Base-by-base conservation (phyloP, 2,888 invertebrate species). In the Oscheius myriophilus region DNA sequence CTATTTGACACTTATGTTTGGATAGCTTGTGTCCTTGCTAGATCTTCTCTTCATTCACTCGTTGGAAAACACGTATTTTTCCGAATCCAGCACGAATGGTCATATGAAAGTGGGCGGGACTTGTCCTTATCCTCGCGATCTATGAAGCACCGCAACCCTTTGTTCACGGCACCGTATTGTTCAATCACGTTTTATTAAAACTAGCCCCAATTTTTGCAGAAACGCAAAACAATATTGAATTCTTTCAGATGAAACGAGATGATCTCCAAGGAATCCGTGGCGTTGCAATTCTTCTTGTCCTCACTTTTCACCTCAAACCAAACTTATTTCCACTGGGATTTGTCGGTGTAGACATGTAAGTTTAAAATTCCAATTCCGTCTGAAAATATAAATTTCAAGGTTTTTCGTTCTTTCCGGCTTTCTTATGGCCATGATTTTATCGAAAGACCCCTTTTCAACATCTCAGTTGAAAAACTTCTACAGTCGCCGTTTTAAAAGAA, bases 381-480 rank as follows among this genome's bases (percentile, higher is more conserved):
- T n/a, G n/a, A 41, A 18, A 4, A 39, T 1, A n/a, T 21, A 21
- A 39, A 7, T 18, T 54, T 54, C 3, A 11, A 61, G 61, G 61
- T 62, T 62, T 25, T 62, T 62, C n/a, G 62, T 62, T 2, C 62
- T 62, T 23, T 51, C 51, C 62, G 62, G 62, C 11, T 62, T 39
- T n/a, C 39, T 62, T 3, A 62, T 62, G 51, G 33, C 62, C 1
- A 62, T n/a, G 4, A 62, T 62, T 9, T 33, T 62, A 14, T 26
- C 46, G 33, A 62, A 62, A 18, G 18, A 45, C 33, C 25, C 49
- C 6, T 26, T 62, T 33, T 51, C 62, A 1, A 16, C 45, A 2
- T 18, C n/a, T 9, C 25, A 33, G 12, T 21, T 62, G 2, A n/a
- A 4, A 7, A 49, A 62, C 9, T 62, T 62, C 41, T 62, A 62